Conservation (phyloP, 92 coral and sea anemone species). For the Hydrozoanthus gracilis region DNA sequence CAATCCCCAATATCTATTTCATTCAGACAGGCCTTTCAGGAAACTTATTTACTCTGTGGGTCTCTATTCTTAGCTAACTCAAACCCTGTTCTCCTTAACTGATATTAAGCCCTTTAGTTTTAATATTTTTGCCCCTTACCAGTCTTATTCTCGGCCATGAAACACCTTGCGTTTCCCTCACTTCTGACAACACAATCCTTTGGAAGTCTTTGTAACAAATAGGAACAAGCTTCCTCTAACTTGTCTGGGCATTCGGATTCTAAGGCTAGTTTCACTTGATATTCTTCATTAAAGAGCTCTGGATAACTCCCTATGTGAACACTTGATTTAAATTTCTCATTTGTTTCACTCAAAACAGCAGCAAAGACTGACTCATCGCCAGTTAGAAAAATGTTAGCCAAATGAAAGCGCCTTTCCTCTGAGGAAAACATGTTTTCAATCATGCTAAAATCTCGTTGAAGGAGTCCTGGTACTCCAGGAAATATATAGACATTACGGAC, state of each 20-base stretch:
- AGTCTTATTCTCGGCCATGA: slow-evolving; percentile 37
- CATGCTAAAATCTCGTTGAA: slow-evolving; percentile 70
- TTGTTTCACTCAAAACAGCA: slow-evolving; percentile 75
- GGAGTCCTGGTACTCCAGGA: slow-evolving; percentile 88
- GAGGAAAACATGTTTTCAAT: slow-evolving; percentile 63
- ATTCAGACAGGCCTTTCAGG: too few relatives aligned
- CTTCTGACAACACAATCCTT: slow-evolving; percentile 63
- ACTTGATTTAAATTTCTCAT: slow-evolving; percentile 71
- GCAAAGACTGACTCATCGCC: slow-evolving; percentile 82
- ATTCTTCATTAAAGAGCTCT: slow-evolving; percentile 65
- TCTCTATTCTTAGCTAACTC: too few relatives aligned
- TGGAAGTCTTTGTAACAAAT: slow-evolving; percentile 75
- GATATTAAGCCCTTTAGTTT: not conserved
- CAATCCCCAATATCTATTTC: not conserved
- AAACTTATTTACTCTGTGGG: too few relatives aligned
- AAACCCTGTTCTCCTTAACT: too few relatives aligned
- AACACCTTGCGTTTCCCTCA: slow-evolving; percentile 51
- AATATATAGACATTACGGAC: slow-evolving; percentile 86
- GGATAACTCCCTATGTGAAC: slow-evolving; percentile 96
- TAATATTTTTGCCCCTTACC: not conserved
- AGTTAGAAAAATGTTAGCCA: slow-evolving; percentile 76
- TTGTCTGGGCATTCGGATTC: slow-evolving; percentile 71
- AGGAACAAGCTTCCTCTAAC: slow-evolving; percentile 77
- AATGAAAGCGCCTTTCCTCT: slow-evolving; percentile 65
- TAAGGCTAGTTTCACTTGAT: slow-evolving; percentile 81